Base-by-base conservation (phyloP, 2,888 invertebrate species). In the Tenthredo scrophulariae region DNA sequence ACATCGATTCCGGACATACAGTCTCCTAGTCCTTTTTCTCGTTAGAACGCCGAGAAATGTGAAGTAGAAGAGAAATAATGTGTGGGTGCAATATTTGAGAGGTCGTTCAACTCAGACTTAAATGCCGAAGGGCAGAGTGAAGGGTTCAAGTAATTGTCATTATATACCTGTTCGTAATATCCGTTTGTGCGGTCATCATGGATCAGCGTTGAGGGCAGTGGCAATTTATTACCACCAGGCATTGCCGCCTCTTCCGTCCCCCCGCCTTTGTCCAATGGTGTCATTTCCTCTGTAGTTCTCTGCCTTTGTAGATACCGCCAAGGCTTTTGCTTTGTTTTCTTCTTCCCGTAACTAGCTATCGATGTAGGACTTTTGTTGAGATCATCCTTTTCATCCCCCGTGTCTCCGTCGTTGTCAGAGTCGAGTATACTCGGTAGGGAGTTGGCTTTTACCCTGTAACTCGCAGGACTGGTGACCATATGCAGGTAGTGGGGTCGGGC, bases 401-500 rank as follows among this genome's bases (percentile, higher is more conserved):
- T 94, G 85, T 96, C 96, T 86, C 95, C 93, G 87, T 96, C 96
- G 67, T 95, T 95, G 86, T 97, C 97, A 0, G 96, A 96, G 90
- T 97, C 97, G 90, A 97, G 94, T 90, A 97, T 97, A 91, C 97
- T 97, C 0, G 97, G 97, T 90, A 97, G 93, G 85, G 97, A 97
- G 91, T 96, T 97, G 80, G 97, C 97, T 93, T 96, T 94, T 92
- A 94, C 90, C 75, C 91, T 89, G 85, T 92, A 92, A 87, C 88
- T 91, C 85, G 85, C 92, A 0, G 90, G 85, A 75, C 91, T 93
- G 15, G 93, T 92, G 18, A 93, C 90, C 92, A 93, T 93, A 75
- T 93, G 92, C 18, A 93, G 89, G 87, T 93, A 93, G 75, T 93
- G 93, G 65, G 91, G 90, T 46, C 91, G 89, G 0, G 91, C 88